A percentile compares a stretch with the other conserved stretches of the same genome.
These are phyloP conservation scores for Macquaria ambigua DNA, from an alignment of 2,113 vertebrate species.

Conservation along the genomic window DNA sequence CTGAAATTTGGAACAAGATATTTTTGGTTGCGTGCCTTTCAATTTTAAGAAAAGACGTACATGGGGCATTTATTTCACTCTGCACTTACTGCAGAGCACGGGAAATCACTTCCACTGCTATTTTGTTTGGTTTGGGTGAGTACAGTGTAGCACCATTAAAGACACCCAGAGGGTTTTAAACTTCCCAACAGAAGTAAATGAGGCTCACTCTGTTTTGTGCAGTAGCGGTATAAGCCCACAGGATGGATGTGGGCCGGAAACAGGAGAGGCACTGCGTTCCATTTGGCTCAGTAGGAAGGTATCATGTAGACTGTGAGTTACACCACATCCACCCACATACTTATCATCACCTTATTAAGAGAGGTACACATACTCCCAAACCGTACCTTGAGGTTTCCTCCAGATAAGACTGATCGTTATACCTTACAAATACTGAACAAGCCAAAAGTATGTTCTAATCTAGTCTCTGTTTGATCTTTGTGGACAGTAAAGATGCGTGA, in stretches of 20 bases:
- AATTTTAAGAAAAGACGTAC: slow-evolving; percentile 42
- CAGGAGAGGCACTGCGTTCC: slow-evolving; percentile 33
- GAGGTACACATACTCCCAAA: slow-evolving; percentile 59
- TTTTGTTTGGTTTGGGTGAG: slow-evolving; percentile 62
- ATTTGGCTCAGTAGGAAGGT: slow-evolving; percentile 65
- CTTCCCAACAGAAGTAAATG: slow-evolving; percentile 48
- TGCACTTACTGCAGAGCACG: slow-evolving; percentile 43
- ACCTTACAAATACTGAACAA: slow-evolving; percentile 44
- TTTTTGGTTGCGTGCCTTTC: slow-evolving; percentile 23
- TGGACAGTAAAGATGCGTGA: background rate
- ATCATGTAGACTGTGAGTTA: slow-evolving; percentile 63
- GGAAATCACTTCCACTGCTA: slow-evolving; percentile 52
- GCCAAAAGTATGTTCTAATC: slow-evolving; percentile 11
- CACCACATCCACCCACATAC: slow-evolving; percentile 66
- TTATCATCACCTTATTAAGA: slow-evolving; percentile 66
- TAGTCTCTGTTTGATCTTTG: background rate
- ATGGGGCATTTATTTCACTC: slow-evolving; percentile 32
- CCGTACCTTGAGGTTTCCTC: slow-evolving; percentile 40
- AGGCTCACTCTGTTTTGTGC: slow-evolving; percentile 42
- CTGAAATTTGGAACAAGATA: background rate
- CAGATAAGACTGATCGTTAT: slow-evolving; percentile 53
- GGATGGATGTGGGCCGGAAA: slow-evolving; percentile 68
- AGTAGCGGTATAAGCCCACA: slow-evolving; percentile 44
- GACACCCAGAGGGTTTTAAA: slow-evolving; percentile 55
- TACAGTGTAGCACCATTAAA: slow-evolving; percentile 33